phyloP scores from a whole-genome alignment of 1,140 invertebrate genomes.

The Latrodectus geometricus region DNA sequence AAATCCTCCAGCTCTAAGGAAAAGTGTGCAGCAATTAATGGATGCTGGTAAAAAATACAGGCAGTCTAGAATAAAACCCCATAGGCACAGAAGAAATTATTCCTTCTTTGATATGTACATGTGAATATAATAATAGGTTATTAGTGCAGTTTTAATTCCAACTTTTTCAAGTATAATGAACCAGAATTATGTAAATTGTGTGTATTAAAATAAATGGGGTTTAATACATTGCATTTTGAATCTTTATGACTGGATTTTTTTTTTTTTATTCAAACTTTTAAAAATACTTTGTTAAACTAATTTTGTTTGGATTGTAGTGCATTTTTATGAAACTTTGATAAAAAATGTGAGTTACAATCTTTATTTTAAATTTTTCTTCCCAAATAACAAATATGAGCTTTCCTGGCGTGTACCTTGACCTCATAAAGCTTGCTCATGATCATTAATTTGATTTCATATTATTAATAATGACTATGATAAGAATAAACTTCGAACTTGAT shows the following conservation, averaged over 20 bases:
- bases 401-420: too few relatives aligned
- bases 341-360: too few relatives aligned
- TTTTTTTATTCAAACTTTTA: too few relatives aligned
- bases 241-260: not conserved
- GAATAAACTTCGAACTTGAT: too few relatives aligned
- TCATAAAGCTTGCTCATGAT: too few relatives aligned
- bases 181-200: not conserved
- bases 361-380: too few relatives aligned
- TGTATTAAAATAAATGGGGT: not conserved
- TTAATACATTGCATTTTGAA: not conserved
- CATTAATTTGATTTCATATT: too few relatives aligned
- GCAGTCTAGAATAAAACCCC: constrained; percentile 66
- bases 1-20: constrained; percentile 78
- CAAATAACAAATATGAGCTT: too few relatives aligned
- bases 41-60: constrained; percentile 72
- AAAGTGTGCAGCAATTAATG: constrained; percentile 79
- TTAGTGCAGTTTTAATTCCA: too few relatives aligned
- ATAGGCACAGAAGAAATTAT: constrained; percentile 9
- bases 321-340: not conserved
- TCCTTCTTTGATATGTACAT: constrained; percentile 23
- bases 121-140: not conserved
- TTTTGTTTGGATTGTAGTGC: not conserved
- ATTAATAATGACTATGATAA: too few relatives aligned
- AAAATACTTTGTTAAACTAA: not conserved
- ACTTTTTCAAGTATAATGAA: not conserved